phyloP scores from a whole-genome alignment of 1,140 invertebrate species.

The Penaeus indicus region DNA sequence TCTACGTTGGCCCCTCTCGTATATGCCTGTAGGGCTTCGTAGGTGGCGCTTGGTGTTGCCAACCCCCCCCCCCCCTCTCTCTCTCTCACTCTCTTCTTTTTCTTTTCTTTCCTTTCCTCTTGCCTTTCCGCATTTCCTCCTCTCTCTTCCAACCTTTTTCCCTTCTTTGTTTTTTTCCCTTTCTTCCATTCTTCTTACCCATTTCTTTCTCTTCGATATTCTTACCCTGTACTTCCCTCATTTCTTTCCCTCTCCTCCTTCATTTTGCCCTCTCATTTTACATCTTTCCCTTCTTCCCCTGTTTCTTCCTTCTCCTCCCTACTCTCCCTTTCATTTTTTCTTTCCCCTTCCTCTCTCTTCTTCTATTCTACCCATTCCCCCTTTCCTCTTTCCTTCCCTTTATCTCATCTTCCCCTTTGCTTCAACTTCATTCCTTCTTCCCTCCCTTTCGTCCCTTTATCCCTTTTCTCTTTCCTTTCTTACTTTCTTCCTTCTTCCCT shows the following conservation, averaged over 20 bases:
- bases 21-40: neutral
- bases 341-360: too few relatives aligned
- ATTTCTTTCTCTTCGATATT: too few relatives aligned
- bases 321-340: too few relatives aligned
- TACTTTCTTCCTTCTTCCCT: neutral
- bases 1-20: neutral
- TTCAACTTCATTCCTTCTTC: neutral
- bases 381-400: neutral
- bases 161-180: neutral
- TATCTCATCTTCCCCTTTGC: neutral
- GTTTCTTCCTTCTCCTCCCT: too few relatives aligned
- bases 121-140: neutral
- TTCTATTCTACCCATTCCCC: neutral
- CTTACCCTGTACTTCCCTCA: too few relatives aligned
- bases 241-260: too few relatives aligned
- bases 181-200: neutral
- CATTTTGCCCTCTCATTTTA: too few relatives aligned
- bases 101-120: neutral
- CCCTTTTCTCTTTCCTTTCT: neutral
- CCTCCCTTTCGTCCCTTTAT: neutral
- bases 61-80: neutral
- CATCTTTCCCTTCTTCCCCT: too few relatives aligned
- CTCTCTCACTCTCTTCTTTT: slow-evolving; percentile 10
- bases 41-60: neutral
- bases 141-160: neutral